Base-by-base conservation (phyloP, 2,113 vertebrate genomes). In the Microtus oregoni region DNA sequence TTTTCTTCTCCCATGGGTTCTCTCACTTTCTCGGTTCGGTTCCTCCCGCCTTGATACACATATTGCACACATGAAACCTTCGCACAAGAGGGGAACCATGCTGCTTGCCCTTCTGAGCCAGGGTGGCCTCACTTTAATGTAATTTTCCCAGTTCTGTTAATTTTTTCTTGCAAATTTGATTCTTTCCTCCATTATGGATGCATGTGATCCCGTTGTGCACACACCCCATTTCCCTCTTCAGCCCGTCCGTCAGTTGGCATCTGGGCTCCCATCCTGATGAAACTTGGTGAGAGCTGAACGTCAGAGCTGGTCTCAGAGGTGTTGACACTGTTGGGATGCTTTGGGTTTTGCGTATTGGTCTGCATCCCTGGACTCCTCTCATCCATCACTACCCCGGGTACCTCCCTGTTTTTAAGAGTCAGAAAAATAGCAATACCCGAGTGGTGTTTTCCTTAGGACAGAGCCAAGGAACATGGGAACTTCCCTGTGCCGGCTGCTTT, bases 241-340 rank as follows among this genome's bases (percentile, higher is more conserved):
- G 7, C 7, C 0, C 20, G 5, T n/a, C 44, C 20, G 3, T 17
- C 65, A 24, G 20, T 22, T 44, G 22, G 20, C 86, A 15, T 26
- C 4, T 6, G 5, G 11, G 65, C 65, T 70, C 10, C 9, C 0
- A 0, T 50, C 32, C 6, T 6, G 13, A 35, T 12, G 19, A 1
- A 68, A 35, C 41, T 35, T 35, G 61, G 28, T 19, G 8, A 72
- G 28, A 67, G 44, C 68, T 58, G 24, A 50, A 63, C 14, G 5
- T 32, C 22, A 67, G 11, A 63, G 61, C 65, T 55, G 32, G 17
- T 20, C 65, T 86, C 52, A 24, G 44, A 32, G n/a, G 20, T 12
- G n/a, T 15, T 30, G 22, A 15, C 3, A 0, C 13, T 1, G 3
- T 19, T n/a, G 30, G 14, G 85, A 32, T 67, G 61, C 24, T 90